These are phyloP conservation scores for Anableps anableps DNA, from an alignment of 2,797 vertebrate species.

Conservation along the genomic window DNA sequence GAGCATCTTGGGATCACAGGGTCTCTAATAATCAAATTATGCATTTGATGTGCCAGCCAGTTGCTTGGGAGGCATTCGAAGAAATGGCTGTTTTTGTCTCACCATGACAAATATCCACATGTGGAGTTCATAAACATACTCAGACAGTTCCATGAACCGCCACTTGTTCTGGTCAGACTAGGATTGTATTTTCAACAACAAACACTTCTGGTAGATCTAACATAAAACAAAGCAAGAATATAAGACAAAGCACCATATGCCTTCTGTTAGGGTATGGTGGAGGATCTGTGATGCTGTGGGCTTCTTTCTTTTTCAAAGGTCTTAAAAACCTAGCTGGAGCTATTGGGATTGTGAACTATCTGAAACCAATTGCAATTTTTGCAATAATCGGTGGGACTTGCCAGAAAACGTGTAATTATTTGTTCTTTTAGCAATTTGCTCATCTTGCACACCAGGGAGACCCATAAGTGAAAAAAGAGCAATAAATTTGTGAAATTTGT, in stretches of 20 bases:
- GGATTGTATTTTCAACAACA: not conserved
- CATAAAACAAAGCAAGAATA: not conserved
- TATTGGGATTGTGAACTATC: too few relatives aligned
- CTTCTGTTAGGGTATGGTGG: not conserved
- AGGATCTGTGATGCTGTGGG: not conserved
- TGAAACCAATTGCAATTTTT: too few relatives aligned
- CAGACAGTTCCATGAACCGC: not conserved
- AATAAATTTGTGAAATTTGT: too few relatives aligned
- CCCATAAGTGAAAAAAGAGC: too few relatives aligned
- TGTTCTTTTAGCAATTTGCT: too few relatives aligned
- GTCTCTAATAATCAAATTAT: not conserved
- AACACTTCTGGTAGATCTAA: not conserved
- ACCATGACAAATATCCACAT: not conserved
- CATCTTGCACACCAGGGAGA: too few relatives aligned
- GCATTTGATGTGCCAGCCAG: not conserved
- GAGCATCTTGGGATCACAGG: not conserved
- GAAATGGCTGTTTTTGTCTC: not conserved
- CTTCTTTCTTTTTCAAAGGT: not conserved
- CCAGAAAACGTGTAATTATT: too few relatives aligned
- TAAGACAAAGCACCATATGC: not conserved
- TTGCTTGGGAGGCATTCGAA: not conserved
- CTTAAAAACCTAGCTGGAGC: not conserved
- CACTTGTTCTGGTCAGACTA: not conserved
- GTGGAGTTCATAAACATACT: not conserved
- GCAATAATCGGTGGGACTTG: too few relatives aligned